These are phyloP conservation scores for Abscondita cerata DNA, from an alignment of 2,888 invertebrate species.

Conservation along the genomic window DNA sequence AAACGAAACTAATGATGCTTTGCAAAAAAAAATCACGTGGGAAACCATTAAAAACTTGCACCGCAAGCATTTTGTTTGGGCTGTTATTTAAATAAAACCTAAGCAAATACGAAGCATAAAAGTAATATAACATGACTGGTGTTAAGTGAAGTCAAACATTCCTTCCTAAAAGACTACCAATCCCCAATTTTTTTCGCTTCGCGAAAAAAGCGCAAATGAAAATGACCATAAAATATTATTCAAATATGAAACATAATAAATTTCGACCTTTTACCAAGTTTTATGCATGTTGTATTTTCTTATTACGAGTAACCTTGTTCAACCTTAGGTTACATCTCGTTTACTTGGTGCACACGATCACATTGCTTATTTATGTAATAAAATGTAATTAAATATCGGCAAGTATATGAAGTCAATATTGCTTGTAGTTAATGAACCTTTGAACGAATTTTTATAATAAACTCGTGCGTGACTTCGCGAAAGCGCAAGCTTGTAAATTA, in stretches of 20 bases:
- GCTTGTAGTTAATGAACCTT: background rate
- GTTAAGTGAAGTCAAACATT: slow-evolving; percentile 11
- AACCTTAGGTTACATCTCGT: slow-evolving; percentile 8
- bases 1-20: no score
- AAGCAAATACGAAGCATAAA: no score
- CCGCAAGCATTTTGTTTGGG: no score
- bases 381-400: slow-evolving; percentile 5
- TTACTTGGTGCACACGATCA: background rate
- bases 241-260: background rate
- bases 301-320: slow-evolving; percentile 10
- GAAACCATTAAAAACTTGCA: no score
- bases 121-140: background rate
- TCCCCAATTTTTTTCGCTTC: no score
- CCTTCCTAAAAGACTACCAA: background rate
- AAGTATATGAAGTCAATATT: background rate
- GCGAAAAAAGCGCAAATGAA: no score
- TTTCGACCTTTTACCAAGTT: background rate
- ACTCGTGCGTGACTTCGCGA: background rate
- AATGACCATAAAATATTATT: no score
- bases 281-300: slow-evolving; percentile 2
- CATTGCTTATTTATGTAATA: slow-evolving; percentile 7
- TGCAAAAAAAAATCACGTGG: no score
- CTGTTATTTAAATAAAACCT: no score
- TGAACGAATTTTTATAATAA: background rate
- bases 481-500: background rate